Percentiles rank a stretch among this genome's conserved stretches.
These are phyloP conservation scores for Pedetes capensis DNA, from an alignment of 2,113 vertebrate species.

Conservation along the genomic window DNA sequence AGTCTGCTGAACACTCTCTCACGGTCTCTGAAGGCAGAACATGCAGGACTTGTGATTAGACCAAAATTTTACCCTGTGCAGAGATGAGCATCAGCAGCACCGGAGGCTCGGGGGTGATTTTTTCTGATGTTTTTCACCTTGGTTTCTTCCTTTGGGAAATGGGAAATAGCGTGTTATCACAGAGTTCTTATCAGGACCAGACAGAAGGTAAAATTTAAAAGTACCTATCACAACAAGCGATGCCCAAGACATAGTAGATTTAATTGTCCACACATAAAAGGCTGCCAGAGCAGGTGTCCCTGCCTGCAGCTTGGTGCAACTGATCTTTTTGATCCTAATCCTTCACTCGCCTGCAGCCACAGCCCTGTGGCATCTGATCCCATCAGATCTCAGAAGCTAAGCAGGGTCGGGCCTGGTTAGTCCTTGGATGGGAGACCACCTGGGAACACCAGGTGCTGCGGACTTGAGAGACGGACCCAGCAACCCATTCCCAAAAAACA, in stretches of 20 bases:
- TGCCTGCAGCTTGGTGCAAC: fast-evolving
- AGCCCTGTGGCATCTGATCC: too few species aligned
- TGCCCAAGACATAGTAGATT: fast-evolving
- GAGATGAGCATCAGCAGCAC: too few species aligned
- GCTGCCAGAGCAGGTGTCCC: fast-evolving
- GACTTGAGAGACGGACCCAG: too few species aligned
- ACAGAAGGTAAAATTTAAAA: fast-evolving
- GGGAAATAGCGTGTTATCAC: too few species aligned
- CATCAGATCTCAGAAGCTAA: too few species aligned
- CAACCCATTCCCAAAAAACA: too few species aligned
- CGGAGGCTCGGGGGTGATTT: background rate
- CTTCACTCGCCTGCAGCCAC: too few species aligned
- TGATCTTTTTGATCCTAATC: background rate
- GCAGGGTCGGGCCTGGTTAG: too few species aligned
- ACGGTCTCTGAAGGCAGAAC: background rate
- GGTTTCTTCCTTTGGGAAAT: background rate
- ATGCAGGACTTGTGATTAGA: fast-evolving
- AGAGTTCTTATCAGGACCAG: background rate
- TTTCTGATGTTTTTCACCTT: background rate
- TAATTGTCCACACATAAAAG: fast-evolving
- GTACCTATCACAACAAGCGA: fast-evolving
- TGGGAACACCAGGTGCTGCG: too few species aligned
- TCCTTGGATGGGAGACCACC: too few species aligned
- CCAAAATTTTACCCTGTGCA: fast-evolving
- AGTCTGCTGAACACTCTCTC: fast-evolving